Evolutionary conservation across 2,888 invertebrate species (phyloP), one percentile per base, ranked within the genome.

Genomic region (Platyscelio sp.): DNA sequence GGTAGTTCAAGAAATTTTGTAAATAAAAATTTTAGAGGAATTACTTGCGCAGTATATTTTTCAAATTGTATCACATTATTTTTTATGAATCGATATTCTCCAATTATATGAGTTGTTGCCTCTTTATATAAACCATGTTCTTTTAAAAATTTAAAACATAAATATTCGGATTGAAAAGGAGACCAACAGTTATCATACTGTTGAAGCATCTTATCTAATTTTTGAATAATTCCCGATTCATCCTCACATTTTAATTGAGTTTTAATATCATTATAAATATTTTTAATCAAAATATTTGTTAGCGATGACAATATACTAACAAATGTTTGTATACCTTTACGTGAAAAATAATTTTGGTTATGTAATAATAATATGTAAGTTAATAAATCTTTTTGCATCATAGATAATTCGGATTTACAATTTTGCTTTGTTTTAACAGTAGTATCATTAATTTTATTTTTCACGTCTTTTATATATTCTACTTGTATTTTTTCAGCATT

Each of bases 1-100:
- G 77, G 84, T n/a, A 80, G 20, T 20, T 85, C 70, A 22, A 85
- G 49, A 70, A 76, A 81, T 61, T 63, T 72, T 29, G 18, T 33
- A 4, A 81, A 74, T 43, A 81, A 54, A n/a, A 46, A 46, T 18
- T 60, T 33, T 74, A 81, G 63, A 2, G 81, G 81, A 38, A 86
- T 58, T 26, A 76, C 46, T 67, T 79, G 61, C 6, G 40, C 40
- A 24, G 27, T 61, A 38, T 61, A 61, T 13, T 61, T 49, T 20
- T 29, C 65, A 49, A 67, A 67, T 20, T 49, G n/a, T 15, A 67
- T 26, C 15, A 63, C 11, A 67, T 67, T 67, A 15, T 49, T 49
- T 49, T 67, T 67, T 11, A 49, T 18, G 4, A 27, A 13, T 20
- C 5, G 20, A n/a, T 24, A 6, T 68, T 68, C 68, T 11, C 68